Conservation (phyloP, 2,113 vertebrate species). For the Promerops cafer region DNA sequence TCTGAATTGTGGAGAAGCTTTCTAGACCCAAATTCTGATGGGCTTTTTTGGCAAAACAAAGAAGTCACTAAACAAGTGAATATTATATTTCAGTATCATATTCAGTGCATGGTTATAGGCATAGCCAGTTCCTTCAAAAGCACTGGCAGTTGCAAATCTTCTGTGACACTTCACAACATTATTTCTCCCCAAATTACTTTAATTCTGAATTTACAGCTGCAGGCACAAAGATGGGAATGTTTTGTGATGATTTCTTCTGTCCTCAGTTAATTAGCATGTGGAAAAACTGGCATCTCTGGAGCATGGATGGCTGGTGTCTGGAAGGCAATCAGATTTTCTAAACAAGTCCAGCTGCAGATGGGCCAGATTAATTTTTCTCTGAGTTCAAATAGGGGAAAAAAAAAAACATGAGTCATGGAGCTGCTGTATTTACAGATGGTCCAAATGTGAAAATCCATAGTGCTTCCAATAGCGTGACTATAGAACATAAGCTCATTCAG, state of each 20-base stretch:
- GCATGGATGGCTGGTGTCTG: constrained; percentile 16
- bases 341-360: constrained; percentile 52
- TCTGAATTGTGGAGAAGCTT: not conserved
- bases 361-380: constrained; percentile 34
- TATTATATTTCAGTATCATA: not conserved
- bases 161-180: constrained; percentile 34
- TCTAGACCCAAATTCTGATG: not conserved
- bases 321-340: constrained; percentile 39
- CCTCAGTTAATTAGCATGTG: constrained; percentile 42
- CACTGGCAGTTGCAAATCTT: constrained; percentile 7
- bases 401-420: not conserved
- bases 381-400: not conserved
- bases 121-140: not conserved
- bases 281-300: constrained; percentile 22
- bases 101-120: not conserved
- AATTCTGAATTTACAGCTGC: constrained; percentile 53
- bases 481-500: not conserved
- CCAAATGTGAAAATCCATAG: not conserved
- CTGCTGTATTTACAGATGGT: constrained; percentile 32
- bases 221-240: constrained; percentile 20
- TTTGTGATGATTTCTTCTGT: constrained; percentile 43
- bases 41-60: not conserved
- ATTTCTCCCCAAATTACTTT: constrained; percentile 36
- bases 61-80: not conserved
- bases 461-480: not conserved